A percentile compares a stretch with the other conserved stretches of the same genome.
phyloP scores from a whole-genome alignment of 2,113 vertebrate genomes.

The Rhinolophus ferrumequinum region DNA sequence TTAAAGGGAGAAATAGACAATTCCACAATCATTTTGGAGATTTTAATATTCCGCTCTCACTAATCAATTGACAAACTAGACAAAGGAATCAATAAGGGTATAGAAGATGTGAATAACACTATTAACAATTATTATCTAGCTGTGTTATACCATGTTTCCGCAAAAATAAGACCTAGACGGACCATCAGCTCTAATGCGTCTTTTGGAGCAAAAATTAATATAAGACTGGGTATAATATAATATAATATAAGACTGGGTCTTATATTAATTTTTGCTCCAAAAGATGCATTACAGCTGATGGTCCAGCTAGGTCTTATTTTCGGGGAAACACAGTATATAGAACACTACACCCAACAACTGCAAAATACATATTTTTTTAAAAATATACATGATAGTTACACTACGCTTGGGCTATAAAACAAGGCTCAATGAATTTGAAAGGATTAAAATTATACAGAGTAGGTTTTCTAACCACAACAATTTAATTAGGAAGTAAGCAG shows the following conservation, averaged over 20 bases:
- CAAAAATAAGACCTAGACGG: too few species aligned
- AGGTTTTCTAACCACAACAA: background rate
- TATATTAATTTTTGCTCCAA: too few species aligned
- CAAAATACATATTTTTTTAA: background rate
- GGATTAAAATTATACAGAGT: background rate
- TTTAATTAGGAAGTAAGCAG: background rate
- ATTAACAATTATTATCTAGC: background rate
- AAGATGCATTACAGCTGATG: too few species aligned
- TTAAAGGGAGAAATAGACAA: background rate
- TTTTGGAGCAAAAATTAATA: too few species aligned
- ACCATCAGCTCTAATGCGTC: too few species aligned
- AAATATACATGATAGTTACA: background rate
- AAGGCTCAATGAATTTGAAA: background rate
- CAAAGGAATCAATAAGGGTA: background rate
- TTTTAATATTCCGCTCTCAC: background rate
- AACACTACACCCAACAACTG: background rate
- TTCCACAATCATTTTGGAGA: background rate
- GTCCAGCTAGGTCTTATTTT: too few species aligned
- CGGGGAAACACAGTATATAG: too few species aligned
- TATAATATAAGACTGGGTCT: too few species aligned
- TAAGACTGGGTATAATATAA: too few species aligned
- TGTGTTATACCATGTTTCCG: too few species aligned
- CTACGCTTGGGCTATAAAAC: conserved; percentile 16
- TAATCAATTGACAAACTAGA: background rate
- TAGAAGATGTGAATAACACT: background rate